These are phyloP conservation scores for Allacma fusca DNA, from an alignment of 2,888 invertebrate species.

Conservation along the genomic window DNA sequence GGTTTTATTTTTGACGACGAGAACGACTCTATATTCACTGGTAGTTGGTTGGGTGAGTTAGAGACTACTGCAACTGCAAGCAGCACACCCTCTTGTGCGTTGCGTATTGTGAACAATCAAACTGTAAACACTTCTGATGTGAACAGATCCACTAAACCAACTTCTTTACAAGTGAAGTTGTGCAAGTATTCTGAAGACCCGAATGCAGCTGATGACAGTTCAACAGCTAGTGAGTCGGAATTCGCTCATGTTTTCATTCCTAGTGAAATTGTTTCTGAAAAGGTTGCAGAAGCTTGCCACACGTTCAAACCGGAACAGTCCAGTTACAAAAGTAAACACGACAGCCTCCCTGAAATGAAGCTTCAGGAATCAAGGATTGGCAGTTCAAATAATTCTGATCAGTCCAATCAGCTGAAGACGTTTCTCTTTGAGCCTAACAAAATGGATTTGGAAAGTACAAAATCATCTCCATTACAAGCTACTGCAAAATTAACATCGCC, in stretches of 20 bases:
- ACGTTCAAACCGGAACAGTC: too few relatives aligned
- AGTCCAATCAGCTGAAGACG: too few relatives aligned
- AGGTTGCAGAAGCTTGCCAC: too few relatives aligned
- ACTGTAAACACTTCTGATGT: too few relatives aligned
- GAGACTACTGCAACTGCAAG: background rate
- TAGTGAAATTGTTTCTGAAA: too few relatives aligned
- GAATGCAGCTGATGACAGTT: conserved; percentile 13
- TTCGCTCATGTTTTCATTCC: background rate
- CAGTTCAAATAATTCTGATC: too few relatives aligned
- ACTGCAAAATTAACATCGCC: background rate
- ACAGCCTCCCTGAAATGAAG: too few relatives aligned
- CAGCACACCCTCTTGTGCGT: background rate
- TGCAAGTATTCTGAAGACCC: background rate
- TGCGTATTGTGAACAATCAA: too few relatives aligned
- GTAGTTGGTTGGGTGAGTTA: background rate
- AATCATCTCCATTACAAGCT: background rate
- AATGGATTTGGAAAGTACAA: background rate
- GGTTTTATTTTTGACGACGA: conserved; percentile 16
- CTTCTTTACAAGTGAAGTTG: background rate
- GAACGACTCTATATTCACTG: conserved; percentile 27
- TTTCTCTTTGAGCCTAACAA: too few relatives aligned
- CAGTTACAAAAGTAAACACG: too few relatives aligned
- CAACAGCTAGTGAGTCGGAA: conserved; percentile 29
- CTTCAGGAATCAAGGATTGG: too few relatives aligned
- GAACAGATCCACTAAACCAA: background rate